Conservation (phyloP, 2,888 invertebrate species). For the Drosophila infuscata region DNA sequence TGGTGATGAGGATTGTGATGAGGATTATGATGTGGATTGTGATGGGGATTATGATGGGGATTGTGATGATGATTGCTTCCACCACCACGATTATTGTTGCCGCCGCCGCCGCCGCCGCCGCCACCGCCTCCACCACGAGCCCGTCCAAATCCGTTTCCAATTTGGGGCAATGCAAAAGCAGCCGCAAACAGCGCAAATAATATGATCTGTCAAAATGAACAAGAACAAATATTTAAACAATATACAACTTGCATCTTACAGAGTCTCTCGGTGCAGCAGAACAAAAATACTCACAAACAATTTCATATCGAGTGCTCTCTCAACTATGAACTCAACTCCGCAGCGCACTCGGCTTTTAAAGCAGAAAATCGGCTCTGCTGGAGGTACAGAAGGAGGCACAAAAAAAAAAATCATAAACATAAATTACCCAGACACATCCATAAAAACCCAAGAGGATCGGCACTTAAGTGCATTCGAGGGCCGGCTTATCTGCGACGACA, state of each 20-base stretch:
- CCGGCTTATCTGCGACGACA: slow-evolving; percentile 9
- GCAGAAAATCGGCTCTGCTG: not conserved
- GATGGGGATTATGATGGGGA: not conserved
- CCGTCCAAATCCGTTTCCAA: slow-evolving; percentile 14
- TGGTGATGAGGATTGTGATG: slow-evolving; percentile 25
- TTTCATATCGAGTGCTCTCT: slow-evolving; percentile 30
- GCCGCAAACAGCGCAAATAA: slow-evolving; percentile 44
- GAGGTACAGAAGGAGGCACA: not conserved
- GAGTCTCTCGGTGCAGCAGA: not conserved
- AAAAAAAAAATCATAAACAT: slow-evolving; percentile 2
- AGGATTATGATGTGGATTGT: slow-evolving; percentile 18
- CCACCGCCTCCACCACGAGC: slow-evolving; percentile 4
- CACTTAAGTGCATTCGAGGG: slow-evolving; percentile 9
- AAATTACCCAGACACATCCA: slow-evolving; percentile 13
- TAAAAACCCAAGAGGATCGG: slow-evolving; percentile 1
- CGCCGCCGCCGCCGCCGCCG: slow-evolving; percentile 28
- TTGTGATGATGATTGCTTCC: not conserved
- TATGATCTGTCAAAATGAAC: slow-evolving; percentile 37
- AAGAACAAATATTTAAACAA: not conserved
- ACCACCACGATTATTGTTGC: slow-evolving; percentile 28
- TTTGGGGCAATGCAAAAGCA: slow-evolving; percentile 49
- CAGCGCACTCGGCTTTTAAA: slow-evolving; percentile 24
- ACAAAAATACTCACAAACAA: slow-evolving; percentile 37
- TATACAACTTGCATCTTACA: not conserved
- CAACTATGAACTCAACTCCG: slow-evolving; percentile 19